Conservation (phyloP, 1,140 invertebrate genomes). For the Magallana ariakensis region DNA sequence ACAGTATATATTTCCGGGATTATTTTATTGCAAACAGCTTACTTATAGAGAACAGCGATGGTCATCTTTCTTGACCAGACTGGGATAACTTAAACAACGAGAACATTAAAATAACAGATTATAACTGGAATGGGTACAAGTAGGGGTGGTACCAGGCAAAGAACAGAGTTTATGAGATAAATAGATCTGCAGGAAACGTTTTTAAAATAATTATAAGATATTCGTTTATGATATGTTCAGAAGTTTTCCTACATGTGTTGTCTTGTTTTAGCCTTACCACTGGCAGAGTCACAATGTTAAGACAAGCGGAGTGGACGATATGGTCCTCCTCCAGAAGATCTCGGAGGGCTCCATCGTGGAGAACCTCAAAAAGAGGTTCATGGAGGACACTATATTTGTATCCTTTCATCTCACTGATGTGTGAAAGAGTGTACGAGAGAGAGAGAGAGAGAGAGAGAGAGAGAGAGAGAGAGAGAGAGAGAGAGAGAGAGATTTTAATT, state of each 20-base stretch:
- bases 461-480: neutral
- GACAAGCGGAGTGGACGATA: conserved; percentile 88
- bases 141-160: too few species aligned
- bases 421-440: neutral
- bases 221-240: too few species aligned
- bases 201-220: too few species aligned
- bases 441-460: neutral
- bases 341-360: conserved; percentile 87
- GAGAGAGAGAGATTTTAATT: too few species aligned
- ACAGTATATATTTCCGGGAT: neutral
- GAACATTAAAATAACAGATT: too few species aligned
- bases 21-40: neutral
- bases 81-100: too few species aligned
- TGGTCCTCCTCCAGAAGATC: conserved; percentile 89
- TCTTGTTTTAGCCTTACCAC: conserved; percentile 85
- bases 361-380: conserved; percentile 87
- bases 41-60: too few species aligned
- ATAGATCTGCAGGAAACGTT: too few species aligned
- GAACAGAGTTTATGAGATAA: too few species aligned
- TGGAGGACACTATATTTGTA: conserved; percentile 89
- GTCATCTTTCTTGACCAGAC: too few species aligned
- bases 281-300: conserved; percentile 90
- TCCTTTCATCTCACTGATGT: conserved; percentile 79
- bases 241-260: too few species aligned
- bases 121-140: too few species aligned